Base-by-base conservation (phyloP, 2,888 invertebrate species). In the Pocota personata region DNA sequence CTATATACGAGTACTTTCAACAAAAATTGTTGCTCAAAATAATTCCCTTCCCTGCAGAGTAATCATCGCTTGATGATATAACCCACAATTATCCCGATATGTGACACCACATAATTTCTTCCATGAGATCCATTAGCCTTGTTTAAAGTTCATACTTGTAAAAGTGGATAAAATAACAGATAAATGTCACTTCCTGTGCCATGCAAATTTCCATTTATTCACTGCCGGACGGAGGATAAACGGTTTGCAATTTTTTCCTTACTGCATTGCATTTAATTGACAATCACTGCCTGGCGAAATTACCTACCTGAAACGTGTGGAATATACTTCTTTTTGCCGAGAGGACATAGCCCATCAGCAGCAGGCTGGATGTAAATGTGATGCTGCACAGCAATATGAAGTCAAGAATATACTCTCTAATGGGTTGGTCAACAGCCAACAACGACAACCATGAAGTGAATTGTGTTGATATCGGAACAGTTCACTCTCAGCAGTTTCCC, bases 401-500 rank as follows among this genome's bases (percentile, higher is more conserved):
- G 75, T 64, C 75, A 75, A 58, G 57, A 76, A 64, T 30, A 67
- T 37, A 37, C 57, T 46, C 55, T 60, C 69, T 46, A 78, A 71
- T 71, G 55, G 60, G 32, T 64, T 76, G 76, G 78, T 62, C 62
- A 71, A 64, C 60, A 78, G 69, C 69, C 78, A 71, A 55, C 62
- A 71, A 57, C 46, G 60, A 16, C 52, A 32, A 32, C 43, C 60
- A 60, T 77, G 58, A 24, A 32, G 77, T 57, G 30, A 52, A 60
- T 60, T 69, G 58, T 78, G 50, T 62, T 67, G 37, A 21, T 67
- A 76, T 50, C 75, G 14, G 24, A 32, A 64, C 16, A 48, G 14
- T 35, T 32, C 14, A 24, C 21, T 32, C 19, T 66, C 32, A 35
- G 48, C 21, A 50, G 8, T 35, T 19, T 60, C n/a, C 37, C 19